These are phyloP conservation scores for Prionchulus punctatus DNA, from an alignment of 2,888 invertebrate species.

Conservation along the genomic window DNA sequence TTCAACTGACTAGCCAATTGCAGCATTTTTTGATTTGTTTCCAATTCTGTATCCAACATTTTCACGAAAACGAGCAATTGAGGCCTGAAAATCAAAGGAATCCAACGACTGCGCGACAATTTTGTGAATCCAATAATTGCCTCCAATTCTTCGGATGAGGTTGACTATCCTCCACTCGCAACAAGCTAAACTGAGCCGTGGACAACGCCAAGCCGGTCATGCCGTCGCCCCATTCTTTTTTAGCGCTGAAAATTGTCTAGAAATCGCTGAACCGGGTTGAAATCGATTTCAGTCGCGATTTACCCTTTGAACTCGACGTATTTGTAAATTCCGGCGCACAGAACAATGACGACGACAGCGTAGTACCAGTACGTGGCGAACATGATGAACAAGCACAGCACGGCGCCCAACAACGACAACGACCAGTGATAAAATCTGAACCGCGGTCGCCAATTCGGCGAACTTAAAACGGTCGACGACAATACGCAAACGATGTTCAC, in stretches of 20 bases:
- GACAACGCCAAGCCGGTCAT: slow-evolving; percentile 90
- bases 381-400: slow-evolving; percentile 86
- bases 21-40: slow-evolving; percentile 44
- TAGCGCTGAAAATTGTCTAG: slow-evolving; percentile 53
- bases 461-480: slow-evolving; percentile 73
- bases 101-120: too few species aligned
- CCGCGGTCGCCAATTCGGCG: slow-evolving; percentile 95
- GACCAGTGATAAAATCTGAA: slow-evolving; percentile 98
- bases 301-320: slow-evolving; percentile 91
- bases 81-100: too few species aligned
- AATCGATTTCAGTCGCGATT: background rate
- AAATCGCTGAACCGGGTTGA: background rate
- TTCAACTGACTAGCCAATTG: slow-evolving; percentile 90
- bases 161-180: slow-evolving; percentile 79
- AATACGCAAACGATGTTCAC: slow-evolving; percentile 96
- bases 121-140: too few species aligned
- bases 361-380: slow-evolving; percentile 96
- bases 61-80: slow-evolving; percentile 80
- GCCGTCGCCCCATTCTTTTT: slow-evolving; percentile 99
- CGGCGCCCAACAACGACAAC: slow-evolving; percentile 65
- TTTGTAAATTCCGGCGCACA: slow-evolving; percentile 85
- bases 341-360: slow-evolving; percentile 75
- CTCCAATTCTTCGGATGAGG: slow-evolving; percentile 98
- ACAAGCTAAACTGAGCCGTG: slow-evolving; percentile 81
- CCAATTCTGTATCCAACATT: slow-evolving; percentile 41